These are phyloP conservation scores for Zoanthus solanderi DNA, from an alignment of 92 coral and sea anemone species.

Conservation along the genomic window DNA sequence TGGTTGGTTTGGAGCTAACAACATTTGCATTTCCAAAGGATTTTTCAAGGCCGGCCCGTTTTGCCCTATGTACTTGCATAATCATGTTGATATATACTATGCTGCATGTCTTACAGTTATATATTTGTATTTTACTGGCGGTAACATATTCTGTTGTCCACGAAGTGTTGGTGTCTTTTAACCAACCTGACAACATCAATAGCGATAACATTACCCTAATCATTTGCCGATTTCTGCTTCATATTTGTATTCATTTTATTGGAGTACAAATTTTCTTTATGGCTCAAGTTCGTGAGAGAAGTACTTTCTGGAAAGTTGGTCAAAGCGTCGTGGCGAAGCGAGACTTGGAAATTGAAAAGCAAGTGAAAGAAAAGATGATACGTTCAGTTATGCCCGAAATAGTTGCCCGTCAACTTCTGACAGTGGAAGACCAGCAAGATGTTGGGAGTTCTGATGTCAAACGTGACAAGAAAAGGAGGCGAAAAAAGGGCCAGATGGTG, in stretches of 20 bases:
- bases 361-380: slow-evolving; percentile 94
- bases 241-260: slow-evolving; percentile 90
- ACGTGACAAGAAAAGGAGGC: slow-evolving; percentile 75
- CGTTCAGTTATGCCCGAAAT: slow-evolving; percentile 96
- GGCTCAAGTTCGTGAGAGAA: slow-evolving; percentile 99
- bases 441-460: slow-evolving; percentile 68
- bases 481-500: slow-evolving; percentile 81
- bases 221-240: slow-evolving; percentile 82
- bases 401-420: slow-evolving; percentile 81
- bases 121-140: slow-evolving; percentile 88
- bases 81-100: slow-evolving; percentile 95
- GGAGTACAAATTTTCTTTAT: slow-evolving; percentile 96
- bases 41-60: slow-evolving; percentile 88
- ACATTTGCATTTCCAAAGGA: slow-evolving; percentile 76
- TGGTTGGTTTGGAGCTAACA: slow-evolving; percentile 84
- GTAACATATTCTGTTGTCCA: slow-evolving; percentile 89
- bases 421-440: slow-evolving; percentile 75
- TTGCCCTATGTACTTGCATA: slow-evolving; percentile 89
- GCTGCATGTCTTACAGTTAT: slow-evolving; percentile 90
- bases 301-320: slow-evolving; percentile 99
- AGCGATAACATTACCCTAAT: slow-evolving; percentile 58
- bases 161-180: slow-evolving; percentile 77
- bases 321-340: slow-evolving; percentile 96
- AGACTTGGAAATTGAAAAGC: slow-evolving; percentile 95
- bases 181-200: slow-evolving; percentile 19